Percentiles rank a stretch among this genome's conserved stretches.
Conservation (phyloP, 2,888 invertebrate genomes). For the Hedychridium roseum region DNA sequence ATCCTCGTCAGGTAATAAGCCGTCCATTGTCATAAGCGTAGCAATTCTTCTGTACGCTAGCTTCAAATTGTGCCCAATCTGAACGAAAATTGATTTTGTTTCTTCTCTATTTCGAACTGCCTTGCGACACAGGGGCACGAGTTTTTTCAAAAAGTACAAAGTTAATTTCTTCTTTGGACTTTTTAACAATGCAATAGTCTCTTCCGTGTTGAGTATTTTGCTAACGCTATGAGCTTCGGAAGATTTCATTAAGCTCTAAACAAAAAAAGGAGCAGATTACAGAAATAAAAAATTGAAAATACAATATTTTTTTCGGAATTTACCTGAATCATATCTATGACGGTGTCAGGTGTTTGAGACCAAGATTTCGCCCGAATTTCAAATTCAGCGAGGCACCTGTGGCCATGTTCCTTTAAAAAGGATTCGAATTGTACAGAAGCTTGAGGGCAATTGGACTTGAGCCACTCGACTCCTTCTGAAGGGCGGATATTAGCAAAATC, state of each 20-base stretch:
- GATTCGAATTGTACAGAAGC: conserved; percentile 64
- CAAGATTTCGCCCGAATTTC: conserved; percentile 74
- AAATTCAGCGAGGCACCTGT: conserved; percentile 76
- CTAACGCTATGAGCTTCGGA: not conserved
- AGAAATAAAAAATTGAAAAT: not conserved
- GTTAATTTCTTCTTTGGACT: conserved; percentile 65
- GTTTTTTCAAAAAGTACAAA: conserved; percentile 68
- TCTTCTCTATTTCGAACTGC: conserved; percentile 73
- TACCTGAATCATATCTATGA: conserved; percentile 72
- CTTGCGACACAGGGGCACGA: conserved; percentile 70
- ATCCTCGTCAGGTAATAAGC: conserved; percentile 71
- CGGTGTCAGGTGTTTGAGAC: conserved; percentile 69
- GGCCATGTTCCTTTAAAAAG: conserved; percentile 77
- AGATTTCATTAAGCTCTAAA: conserved; percentile 24
- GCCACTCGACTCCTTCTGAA: conserved; percentile 68
- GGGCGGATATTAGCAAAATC: conserved; percentile 66
- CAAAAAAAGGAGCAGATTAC: not conserved
- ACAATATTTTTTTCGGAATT: not conserved
- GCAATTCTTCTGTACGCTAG: conserved; percentile 69
- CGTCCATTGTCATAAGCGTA: conserved; percentile 68
- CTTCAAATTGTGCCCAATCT: conserved; percentile 69
- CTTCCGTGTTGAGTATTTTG: conserved; percentile 54
- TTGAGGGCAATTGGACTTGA: conserved; percentile 66
- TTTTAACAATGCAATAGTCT: conserved; percentile 66
- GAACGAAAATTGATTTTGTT: conserved; percentile 71